phyloP scores from a whole-genome alignment of 2,113 vertebrate genomes.

The Phocoena phocoena region DNA sequence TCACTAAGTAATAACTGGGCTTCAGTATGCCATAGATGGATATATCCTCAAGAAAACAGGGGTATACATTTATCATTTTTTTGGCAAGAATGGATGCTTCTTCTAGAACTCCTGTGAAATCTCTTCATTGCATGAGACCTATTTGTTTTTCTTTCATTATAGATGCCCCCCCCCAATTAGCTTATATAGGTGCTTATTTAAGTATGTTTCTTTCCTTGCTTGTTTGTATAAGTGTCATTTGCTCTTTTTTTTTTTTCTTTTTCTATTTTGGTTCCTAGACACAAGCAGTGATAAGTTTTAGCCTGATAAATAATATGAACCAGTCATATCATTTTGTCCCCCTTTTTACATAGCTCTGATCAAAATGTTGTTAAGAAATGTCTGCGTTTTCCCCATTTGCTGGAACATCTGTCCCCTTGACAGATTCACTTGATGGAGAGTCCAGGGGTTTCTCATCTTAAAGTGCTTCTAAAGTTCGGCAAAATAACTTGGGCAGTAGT shows the following conservation, averaged over 20 bases:
- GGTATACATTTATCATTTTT: not conserved
- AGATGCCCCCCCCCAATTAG: not conserved
- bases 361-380: not conserved
- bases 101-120: not conserved
- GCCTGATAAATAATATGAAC: slow-evolving; percentile 14
- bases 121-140: not conserved
- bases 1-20: not conserved
- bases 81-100: not conserved
- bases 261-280: not conserved
- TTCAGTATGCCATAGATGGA: not conserved
- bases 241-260: not conserved
- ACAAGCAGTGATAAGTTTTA: not conserved
- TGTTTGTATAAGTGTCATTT: not conserved
- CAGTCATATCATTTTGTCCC: not conserved
- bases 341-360: not conserved
- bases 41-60: not conserved
- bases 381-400: not conserved
- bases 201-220: not conserved
- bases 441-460: not conserved
- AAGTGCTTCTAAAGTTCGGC: not conserved
- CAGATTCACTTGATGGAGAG: not conserved
- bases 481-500: not conserved
- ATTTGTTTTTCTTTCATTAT: not conserved
- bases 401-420: not conserved
- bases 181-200: not conserved